A percentile compares a stretch with the other conserved stretches of the same genome.
These are phyloP conservation scores for Euclidia mi DNA, from an alignment of 2,888 invertebrate species.

Conservation along the genomic window DNA sequence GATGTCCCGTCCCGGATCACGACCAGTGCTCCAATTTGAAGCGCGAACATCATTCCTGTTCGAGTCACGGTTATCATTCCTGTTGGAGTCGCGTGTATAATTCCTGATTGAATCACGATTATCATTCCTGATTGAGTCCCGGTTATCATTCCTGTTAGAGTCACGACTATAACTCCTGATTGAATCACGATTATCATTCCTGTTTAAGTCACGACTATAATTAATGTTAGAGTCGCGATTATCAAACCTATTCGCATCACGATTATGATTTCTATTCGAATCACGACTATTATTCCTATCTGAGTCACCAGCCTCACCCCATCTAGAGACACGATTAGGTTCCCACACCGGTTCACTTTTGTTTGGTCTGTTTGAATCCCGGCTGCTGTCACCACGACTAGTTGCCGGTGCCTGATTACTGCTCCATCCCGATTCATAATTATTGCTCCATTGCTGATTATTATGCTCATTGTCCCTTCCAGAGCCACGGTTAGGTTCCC, in stretches of 20 bases:
- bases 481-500: too few species aligned
- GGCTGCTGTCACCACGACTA: too few species aligned
- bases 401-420: too few species aligned
- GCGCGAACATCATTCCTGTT: conserved; percentile 2
- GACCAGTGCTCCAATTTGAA: neutral
- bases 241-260: too few species aligned
- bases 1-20: conserved; percentile 1
- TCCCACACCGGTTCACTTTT: neutral
- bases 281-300: neutral
- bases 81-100: neutral
- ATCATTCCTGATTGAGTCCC: neutral
- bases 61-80: neutral
- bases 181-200: neutral
- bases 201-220: neutral
- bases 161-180: neutral
- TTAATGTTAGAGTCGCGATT: too few species aligned
- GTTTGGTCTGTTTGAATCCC: too few species aligned
- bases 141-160: neutral
- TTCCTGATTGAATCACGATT: neutral
- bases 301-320: neutral
- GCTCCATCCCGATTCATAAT: too few species aligned
- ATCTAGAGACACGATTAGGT: neutral
- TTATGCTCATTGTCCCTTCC: too few species aligned
- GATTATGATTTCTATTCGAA: neutral
- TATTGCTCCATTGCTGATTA: too few species aligned